These are phyloP conservation scores for Stomatorhinus ivindoensis DNA, from an alignment of 2,113 vertebrate genomes.

Conservation along the genomic window DNA sequence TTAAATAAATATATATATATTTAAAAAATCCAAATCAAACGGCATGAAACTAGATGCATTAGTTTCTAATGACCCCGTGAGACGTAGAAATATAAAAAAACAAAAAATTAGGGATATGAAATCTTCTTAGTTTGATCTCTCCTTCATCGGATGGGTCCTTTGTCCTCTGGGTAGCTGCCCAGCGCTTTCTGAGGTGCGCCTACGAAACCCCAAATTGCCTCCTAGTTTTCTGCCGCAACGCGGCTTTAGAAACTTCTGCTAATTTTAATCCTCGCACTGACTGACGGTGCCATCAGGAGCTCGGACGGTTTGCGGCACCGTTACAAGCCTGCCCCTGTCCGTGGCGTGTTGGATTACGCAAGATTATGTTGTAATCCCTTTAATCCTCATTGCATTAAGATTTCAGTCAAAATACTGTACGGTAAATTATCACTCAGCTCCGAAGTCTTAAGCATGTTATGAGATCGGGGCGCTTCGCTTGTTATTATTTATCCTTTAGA, in stretches of 20 bases:
- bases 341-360: conserved; percentile 98
- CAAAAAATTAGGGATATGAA: conserved; percentile 52
- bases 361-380: conserved; percentile 99
- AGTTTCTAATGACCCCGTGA: conserved; percentile 54
- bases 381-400: conserved; percentile 97
- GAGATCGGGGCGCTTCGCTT: conserved; percentile 61
- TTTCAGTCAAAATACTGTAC: conserved; percentile 95
- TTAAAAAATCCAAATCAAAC: conserved; percentile 44
- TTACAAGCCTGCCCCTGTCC: conserved; percentile 89
- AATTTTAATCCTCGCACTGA: conserved; percentile 63
- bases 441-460: conserved; percentile 79
- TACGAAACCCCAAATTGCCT: conserved; percentile 51
- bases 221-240: conserved; percentile 15
- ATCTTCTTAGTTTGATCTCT: conserved; percentile 52
- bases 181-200: conserved; percentile 46
- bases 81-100: conserved; percentile 48
- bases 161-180: conserved; percentile 46
- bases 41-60: conserved; percentile 41
- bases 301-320: conserved; percentile 79
- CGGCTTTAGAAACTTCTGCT: conserved; percentile 31
- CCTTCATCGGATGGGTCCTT: conserved; percentile 39
- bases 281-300: conserved; percentile 81
- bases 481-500: conserved; percentile 38
- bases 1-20: conserved; percentile 14
- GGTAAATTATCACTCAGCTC: conserved; percentile 82